A percentile compares a stretch with the other conserved stretches of the same genome.
These are phyloP conservation scores for Sebastes vulpes DNA, from an alignment of 2,797 vertebrate genomes.

Conservation along the genomic window DNA sequence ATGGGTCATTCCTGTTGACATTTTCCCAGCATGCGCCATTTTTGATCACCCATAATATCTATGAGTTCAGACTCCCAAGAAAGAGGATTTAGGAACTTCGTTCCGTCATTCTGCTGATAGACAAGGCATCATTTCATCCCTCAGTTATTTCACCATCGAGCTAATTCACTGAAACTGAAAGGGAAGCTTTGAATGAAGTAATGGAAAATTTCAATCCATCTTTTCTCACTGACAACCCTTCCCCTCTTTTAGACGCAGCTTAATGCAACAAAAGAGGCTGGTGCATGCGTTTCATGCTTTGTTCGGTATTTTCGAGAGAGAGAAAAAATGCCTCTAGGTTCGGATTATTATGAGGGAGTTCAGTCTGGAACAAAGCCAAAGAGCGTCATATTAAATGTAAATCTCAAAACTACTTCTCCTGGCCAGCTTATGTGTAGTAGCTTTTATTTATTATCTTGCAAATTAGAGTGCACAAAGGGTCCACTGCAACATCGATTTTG, in stretches of 20 bases:
- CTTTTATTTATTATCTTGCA: constrained; percentile 27
- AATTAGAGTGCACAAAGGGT: constrained; percentile 9
- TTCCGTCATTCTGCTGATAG: constrained; percentile 56
- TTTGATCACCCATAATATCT: constrained; percentile 66
- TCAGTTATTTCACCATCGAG: constrained; percentile 45
- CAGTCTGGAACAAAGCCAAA: constrained; percentile 31
- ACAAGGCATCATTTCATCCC: constrained; percentile 54
- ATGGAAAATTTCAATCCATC: constrained; percentile 82
- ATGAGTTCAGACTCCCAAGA: constrained; percentile 48
- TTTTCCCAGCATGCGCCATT: constrained; percentile 72
- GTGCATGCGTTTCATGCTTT: constrained; percentile 72
- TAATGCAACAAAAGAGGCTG: constrained; percentile 79
- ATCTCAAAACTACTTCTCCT: constrained; percentile 8
- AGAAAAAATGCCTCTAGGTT: constrained; percentile 40
- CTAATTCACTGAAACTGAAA: constrained; percentile 73
- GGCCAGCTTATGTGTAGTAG: neutral
- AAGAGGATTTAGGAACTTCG: constrained; percentile 67
- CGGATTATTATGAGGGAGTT: constrained; percentile 38
- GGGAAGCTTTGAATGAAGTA: constrained; percentile 77
- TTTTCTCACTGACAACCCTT: constrained; percentile 70
- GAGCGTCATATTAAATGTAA: constrained; percentile 16
- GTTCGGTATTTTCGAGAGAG: constrained; percentile 65
- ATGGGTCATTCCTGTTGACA: constrained; percentile 81
- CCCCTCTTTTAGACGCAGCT: constrained; percentile 71
- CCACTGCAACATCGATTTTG: neutral